These are phyloP conservation scores for Chloroclysta siterata DNA, from an alignment of 2,888 invertebrate genomes.

Conservation along the genomic window DNA sequence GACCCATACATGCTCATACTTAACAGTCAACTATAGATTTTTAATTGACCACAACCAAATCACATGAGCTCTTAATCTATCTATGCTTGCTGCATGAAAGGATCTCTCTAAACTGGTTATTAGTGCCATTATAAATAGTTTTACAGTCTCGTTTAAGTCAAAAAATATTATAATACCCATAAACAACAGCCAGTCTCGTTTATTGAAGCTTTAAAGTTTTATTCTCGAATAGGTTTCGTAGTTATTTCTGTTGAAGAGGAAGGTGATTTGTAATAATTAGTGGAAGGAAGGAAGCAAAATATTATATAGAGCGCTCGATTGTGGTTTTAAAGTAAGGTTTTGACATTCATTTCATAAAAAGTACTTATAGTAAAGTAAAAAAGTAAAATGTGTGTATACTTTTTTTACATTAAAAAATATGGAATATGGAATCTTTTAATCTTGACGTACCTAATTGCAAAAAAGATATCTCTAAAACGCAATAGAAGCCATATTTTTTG, in stretches of 20 bases:
- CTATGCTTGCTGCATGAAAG: neutral
- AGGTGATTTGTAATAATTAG: slow-evolving; percentile 77
- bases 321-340: too few species aligned
- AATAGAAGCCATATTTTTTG: too few species aligned
- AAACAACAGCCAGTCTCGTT: slow-evolving; percentile 70
- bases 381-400: too few species aligned
- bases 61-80: slow-evolving; percentile 37
- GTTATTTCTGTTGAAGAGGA: slow-evolving; percentile 47
- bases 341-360: too few species aligned
- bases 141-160: slow-evolving; percentile 63
- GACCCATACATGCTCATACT: slow-evolving; percentile 41
- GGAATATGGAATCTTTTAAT: too few species aligned
- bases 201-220: slow-evolving; percentile 70
- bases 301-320: neutral
- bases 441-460: too few species aligned
- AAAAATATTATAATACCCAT: slow-evolving; percentile 72
- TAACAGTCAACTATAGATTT: slow-evolving; percentile 30
- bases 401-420: too few species aligned
- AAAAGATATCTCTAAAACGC: too few species aligned
- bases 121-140: slow-evolving; percentile 58
- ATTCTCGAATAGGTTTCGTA: slow-evolving; percentile 60
- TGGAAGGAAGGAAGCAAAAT: slow-evolving; percentile 33
- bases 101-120: slow-evolving; percentile 47
- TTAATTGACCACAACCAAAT: slow-evolving; percentile 39
- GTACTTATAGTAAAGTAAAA: too few species aligned